Percentiles rank a stretch among this genome's conserved stretches.
phyloP scores from a whole-genome alignment of 2,113 vertebrate genomes.

The Gopherus flavomarginatus region DNA sequence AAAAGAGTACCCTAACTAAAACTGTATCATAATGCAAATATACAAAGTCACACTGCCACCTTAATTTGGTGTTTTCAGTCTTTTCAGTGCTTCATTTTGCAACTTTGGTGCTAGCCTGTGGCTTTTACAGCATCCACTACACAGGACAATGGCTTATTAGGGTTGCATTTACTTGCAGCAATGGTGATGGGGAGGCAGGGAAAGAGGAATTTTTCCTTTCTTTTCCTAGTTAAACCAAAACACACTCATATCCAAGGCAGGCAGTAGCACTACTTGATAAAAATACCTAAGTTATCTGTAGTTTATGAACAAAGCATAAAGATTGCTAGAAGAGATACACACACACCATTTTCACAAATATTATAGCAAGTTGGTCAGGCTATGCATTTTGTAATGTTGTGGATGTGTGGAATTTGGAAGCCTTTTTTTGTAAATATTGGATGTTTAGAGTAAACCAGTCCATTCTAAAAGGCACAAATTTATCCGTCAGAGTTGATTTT shows the following conservation, averaged over 20 bases:
- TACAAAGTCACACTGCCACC: not conserved
- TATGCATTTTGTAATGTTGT: accelerated
- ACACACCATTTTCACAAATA: accelerated
- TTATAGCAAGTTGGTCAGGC: accelerated
- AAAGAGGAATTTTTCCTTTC: not conserved
- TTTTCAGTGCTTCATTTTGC: not conserved
- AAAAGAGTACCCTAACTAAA: not conserved
- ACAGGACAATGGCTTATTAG: not conserved
- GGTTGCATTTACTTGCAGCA: not conserved
- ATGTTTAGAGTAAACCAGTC: not conserved
- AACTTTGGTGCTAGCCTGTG: not conserved
- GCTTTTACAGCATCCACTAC: not conserved
- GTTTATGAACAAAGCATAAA: not conserved
- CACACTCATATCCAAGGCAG: not conserved
- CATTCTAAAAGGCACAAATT: not conserved
- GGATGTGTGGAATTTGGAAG: accelerated
- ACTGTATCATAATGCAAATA: accelerated
- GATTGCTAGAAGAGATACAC: accelerated
- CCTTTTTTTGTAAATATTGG: not conserved
- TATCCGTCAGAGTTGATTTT: no score
- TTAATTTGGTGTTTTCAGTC: not conserved
- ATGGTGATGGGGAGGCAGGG: accelerated
- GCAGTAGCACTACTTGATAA: not conserved
- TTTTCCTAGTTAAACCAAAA: not conserved
- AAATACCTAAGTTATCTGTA: not conserved